Conservation (phyloP, 2,888 invertebrate species). For the Dolichopus griseipennis region DNA sequence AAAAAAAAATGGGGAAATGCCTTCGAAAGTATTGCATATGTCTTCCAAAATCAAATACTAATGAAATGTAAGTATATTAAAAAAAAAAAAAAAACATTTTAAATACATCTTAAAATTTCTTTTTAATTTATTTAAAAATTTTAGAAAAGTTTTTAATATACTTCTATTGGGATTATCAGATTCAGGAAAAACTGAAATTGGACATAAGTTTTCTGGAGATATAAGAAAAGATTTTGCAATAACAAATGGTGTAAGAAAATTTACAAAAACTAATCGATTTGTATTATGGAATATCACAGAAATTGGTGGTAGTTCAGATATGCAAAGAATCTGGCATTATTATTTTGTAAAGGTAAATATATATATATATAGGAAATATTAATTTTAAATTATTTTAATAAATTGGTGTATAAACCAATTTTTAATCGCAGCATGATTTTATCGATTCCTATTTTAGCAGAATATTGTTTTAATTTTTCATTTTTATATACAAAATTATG, state of each 20-base stretch:
- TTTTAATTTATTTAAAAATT: neutral
- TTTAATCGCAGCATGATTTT: too few species aligned
- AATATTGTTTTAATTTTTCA: too few species aligned
- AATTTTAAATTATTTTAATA: too few species aligned
- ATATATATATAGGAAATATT: too few species aligned
- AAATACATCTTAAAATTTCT: neutral
- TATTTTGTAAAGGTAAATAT: slow-evolving; percentile 31
- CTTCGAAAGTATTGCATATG: slow-evolving; percentile 3
- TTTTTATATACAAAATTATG: too few species aligned
- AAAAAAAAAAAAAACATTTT: neutral
- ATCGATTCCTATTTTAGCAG: too few species aligned
- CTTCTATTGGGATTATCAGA: slow-evolving; percentile 33
- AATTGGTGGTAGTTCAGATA: slow-evolving; percentile 36
- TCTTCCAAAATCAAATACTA: neutral
- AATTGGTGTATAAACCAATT: too few species aligned
- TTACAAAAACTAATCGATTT: slow-evolving; percentile 18
- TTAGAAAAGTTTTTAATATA: slow-evolving; percentile 25
- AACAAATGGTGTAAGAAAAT: slow-evolving; percentile 38
- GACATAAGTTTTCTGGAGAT: slow-evolving; percentile 27
- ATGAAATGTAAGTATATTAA: neutral
- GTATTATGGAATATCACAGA: slow-evolving; percentile 31
- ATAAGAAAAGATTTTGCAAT: slow-evolving; percentile 28
- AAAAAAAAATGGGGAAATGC: neutral
- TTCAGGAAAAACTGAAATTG: slow-evolving; percentile 39
- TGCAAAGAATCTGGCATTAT: slow-evolving; percentile 38